phyloP scores from a whole-genome alignment of 2,888 invertebrate genomes.

The Amphipoea lucens region DNA sequence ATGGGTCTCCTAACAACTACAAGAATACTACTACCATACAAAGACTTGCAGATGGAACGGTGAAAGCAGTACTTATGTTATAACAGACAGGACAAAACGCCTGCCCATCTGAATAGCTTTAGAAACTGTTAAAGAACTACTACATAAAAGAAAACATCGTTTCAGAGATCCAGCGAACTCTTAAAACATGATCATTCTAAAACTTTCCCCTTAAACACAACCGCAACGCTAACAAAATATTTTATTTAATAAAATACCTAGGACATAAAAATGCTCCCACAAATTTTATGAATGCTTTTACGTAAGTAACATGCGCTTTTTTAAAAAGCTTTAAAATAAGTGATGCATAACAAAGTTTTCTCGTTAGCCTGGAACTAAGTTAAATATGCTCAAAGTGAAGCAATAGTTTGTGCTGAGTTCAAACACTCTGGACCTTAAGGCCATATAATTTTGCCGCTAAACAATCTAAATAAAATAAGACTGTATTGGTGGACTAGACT shows the following conservation, averaged over 20 bases:
- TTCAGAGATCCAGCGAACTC: background rate
- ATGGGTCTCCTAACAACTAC: background rate
- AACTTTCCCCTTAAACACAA: background rate
- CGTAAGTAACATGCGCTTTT: slow-evolving; percentile 55
- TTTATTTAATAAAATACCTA: slow-evolving; percentile 37
- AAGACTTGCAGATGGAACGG: too few species aligned
- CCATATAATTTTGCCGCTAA: slow-evolving; percentile 16
- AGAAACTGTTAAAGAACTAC: background rate
- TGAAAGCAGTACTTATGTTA: background rate
- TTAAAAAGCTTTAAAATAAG: slow-evolving; percentile 63
- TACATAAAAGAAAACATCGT: background rate
- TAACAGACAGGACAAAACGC: background rate
- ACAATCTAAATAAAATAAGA: slow-evolving; percentile 27
- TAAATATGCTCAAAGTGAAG: slow-evolving; percentile 60
- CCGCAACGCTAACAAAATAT: slow-evolving; percentile 7
- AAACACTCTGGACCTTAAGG: slow-evolving; percentile 38
- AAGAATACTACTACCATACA: background rate
- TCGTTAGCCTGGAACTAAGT: slow-evolving; percentile 62
- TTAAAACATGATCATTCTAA: background rate
- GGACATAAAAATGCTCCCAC: slow-evolving; percentile 34
- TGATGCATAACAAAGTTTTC: slow-evolving; percentile 64
- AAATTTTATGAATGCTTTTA: slow-evolving; percentile 49
- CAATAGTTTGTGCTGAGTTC: slow-evolving; percentile 49
- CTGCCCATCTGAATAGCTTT: background rate
- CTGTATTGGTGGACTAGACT: background rate